Evolutionary conservation across 1,140 invertebrate species (phyloP), one percentile per base, ranked within the genome.

Genomic region (Gerris buenoi): DNA sequence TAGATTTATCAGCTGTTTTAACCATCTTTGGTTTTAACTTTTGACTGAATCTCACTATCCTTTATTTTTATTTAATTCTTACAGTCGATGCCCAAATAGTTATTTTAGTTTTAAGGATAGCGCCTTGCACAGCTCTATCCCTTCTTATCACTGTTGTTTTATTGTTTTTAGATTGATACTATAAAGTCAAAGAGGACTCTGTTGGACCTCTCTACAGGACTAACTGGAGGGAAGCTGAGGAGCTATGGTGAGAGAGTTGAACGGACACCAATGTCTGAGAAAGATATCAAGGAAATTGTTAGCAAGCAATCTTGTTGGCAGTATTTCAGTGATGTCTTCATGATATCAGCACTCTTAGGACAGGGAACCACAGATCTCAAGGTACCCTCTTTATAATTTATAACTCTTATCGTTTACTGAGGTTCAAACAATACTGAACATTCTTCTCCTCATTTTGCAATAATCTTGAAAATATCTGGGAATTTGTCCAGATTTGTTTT

Each of bases 251-350:
- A 65, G 18, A 63, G 62, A 25, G 57, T 63, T 23, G 56, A 67
- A 25, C n/a, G 65, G 18, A 57, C 66, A 57, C 22, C 26, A 18
- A 59, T 69, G 25, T 66, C 68, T 33, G 71, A 72, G 60, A 64
- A 58, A 1, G 56, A 56, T 29, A 46, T 72, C 1, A 25, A 61
- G 15, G 65, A 71, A 68, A 56, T 63, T 28, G 57, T 73, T 22
- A 58, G 72, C 71, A 68, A 74, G 33, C 69, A 79, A 46, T 76
- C 75, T 25, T 84, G 85, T 2, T 93, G 88, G 85, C 84, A 85
- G 59, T 74, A 86, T 69, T 97, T 97, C 74, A 79, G 81, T 15
- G 84, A 90, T 74, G 85, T 97, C 25, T 97, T 97, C 74, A 87
- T 96, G 81, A 81, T 95, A 13, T 96, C 93, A 25, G 88, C 93